Base-by-base conservation (phyloP, 2,888 invertebrate genomes). In the Acrobasis repandana region DNA sequence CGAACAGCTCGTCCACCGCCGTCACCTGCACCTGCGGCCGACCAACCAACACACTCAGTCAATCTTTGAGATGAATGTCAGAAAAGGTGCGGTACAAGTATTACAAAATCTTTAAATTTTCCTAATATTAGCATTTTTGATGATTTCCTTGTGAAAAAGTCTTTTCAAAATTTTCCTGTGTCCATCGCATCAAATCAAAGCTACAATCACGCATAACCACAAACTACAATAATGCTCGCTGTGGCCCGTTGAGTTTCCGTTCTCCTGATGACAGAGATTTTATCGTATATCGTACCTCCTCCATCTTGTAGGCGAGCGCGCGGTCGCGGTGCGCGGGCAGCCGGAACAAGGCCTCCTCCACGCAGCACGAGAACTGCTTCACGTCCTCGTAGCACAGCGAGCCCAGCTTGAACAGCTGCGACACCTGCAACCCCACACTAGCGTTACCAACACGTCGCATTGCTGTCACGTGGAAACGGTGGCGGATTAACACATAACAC, bases 401-500 rank as follows among this genome's bases (percentile, higher is more conserved):
- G 34, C 99, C 99, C 64, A 99, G 94, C 92, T 99, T 99, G 86
- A 99, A 96, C 62, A 99, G 93, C 88, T 99, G 98, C 9, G 28
- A 16, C 34, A 46, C 46, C 20, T 49, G 49, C 10, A 10, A 49
- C 52, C 34, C 10, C 14, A 38, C 11, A 15, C 28, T 28, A 2
- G 0, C 43, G 14, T 14, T 5, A 43, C 14, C 1, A n/a, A 14
- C 11, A n/a, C 5, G 11, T 14, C n/a, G 5, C 11, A 14, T n/a
- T 11, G 38, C 2, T 2, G 10, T 1, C 11, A 38, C 10, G 4
- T 11, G 38, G 36, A 36, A 36, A 34, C 34, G 34, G 9, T n/a
- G n/a, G n/a, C n/a, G n/a, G n/a, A n/a, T n/a, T n/a, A n/a, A n/a
- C n/a, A n/a, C n/a, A n/a, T n/a, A n/a, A n/a, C n/a, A n/a, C n/a